Evolutionary conservation across 2,113 vertebrate species (phyloP).

Genomic region (Daphoenositta chrysoptera): DNA sequence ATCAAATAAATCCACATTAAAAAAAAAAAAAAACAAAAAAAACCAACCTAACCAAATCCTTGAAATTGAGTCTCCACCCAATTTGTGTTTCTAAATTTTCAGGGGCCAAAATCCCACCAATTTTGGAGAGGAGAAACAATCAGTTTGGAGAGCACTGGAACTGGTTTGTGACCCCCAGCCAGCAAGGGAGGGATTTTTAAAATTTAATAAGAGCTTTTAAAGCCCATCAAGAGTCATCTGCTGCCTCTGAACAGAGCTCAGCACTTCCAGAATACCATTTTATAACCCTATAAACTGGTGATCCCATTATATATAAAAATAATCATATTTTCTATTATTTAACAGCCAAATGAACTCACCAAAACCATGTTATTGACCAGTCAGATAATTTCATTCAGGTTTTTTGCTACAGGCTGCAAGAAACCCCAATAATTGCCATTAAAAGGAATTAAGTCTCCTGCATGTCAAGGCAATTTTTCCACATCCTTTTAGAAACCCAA

Average conservation of each 20-base stretch:
- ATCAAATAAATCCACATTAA: neutral
- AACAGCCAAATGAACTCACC: neutral
- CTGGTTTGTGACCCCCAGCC: neutral
- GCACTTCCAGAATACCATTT: neutral
- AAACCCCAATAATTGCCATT: neutral
- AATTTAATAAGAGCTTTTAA: neutral
- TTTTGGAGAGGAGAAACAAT: neutral
- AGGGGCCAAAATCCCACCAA: neutral
- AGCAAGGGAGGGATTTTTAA: neutral
- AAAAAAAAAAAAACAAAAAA: no score
- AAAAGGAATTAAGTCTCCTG: neutral
- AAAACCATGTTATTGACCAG: neutral
- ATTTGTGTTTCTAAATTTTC: neutral
- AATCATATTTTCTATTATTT: neutral
- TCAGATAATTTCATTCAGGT: accelerated
- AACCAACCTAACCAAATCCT: no score
- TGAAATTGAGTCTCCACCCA: neutral
- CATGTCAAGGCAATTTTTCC: neutral
- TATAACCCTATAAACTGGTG: neutral
- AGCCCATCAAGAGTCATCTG: neutral
- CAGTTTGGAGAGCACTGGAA: neutral
- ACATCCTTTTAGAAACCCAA: neutral
- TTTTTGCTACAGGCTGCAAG: neutral
- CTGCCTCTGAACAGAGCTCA: neutral
- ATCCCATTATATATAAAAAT: neutral